A percentile compares a stretch with the other conserved stretches of the same genome.
phyloP scores from a whole-genome alignment of 2,797 vertebrate genomes.

The Taeniopygia guttata region DNA sequence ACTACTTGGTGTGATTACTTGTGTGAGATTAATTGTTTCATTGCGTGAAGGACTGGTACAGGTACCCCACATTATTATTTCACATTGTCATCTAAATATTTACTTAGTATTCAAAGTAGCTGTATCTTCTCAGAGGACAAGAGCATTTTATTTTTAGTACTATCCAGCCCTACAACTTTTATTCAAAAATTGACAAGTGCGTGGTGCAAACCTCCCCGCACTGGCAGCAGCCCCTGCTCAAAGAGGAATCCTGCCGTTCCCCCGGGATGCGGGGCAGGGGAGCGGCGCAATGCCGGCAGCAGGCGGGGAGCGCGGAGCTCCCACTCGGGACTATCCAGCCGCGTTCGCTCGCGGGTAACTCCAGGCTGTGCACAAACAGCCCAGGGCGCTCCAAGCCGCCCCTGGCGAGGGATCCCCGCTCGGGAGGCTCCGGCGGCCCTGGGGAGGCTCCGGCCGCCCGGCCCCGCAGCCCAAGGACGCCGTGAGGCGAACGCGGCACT shows the following conservation, averaged over 20 bases:
- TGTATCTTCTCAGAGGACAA: not conserved
- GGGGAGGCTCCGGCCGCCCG: fast-evolving
- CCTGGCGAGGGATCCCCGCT: fast-evolving
- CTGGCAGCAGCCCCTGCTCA: not conserved
- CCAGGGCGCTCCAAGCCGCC: fast-evolving
- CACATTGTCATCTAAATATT: not conserved
- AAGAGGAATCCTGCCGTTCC: not conserved
- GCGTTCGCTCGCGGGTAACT: fast-evolving
- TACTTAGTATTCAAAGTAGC: not conserved
- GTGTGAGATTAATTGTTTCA: not conserved
- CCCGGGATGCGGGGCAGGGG: fast-evolving
- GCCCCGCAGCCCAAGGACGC: not conserved
- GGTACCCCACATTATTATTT: not conserved
- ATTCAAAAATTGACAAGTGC: fast-evolving
- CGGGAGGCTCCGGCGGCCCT: fast-evolving
- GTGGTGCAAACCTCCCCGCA: not conserved
- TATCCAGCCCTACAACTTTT: not conserved
- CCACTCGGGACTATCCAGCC: fast-evolving
- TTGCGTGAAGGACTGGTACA: fast-evolving
- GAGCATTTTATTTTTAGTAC: not conserved
- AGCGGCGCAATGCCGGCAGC: fast-evolving
- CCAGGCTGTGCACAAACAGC: fast-evolving
- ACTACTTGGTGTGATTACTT: not conserved
- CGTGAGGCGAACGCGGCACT: fast-evolving
- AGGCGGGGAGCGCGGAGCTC: fast-evolving